Base-by-base conservation (phyloP, 2,797 vertebrate genomes). In the Nasua narica region DNA sequence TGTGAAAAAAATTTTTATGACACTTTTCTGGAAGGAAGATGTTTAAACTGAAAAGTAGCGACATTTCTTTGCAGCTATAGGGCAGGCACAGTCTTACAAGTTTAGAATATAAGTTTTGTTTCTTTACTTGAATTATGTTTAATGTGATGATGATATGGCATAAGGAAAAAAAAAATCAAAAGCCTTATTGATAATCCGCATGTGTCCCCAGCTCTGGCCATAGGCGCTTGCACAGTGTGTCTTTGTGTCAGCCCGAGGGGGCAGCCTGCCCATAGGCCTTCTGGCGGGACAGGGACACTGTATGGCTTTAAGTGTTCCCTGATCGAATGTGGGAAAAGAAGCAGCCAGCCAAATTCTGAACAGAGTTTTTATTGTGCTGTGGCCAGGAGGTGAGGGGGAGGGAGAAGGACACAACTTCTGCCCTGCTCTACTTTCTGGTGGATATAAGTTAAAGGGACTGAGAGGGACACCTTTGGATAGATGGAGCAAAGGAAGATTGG, bases 311-410 rank as follows among this genome's bases (percentile, higher is more conserved):
- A 98, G 95, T 87, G 46, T 70, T 94, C 96, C 72, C 95, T 96
- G 93, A 96, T 89, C 25, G 19, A 97, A 97, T 97, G 96, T 97
- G 97, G 97, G 97, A 96, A 97, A 98, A 91, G 74, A 18, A 93
- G 60, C 78, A 88, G 40, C 14, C n/a, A 95, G 97, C 97, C 98
- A 98, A 98, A 87, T 92, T 97, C 35, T 35, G 74, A 97, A 98
- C 97, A 98, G 96, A 97, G 96, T 95, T 96, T 96, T 74, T 69
- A 97, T 97, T 98, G 97, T 98, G 84, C 76, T 65, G 27, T 78
- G 89, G 97, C 96, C 91, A 96, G 87, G 77, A 91, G 91, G 87
- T 70, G 87, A 83, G 60, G 52, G 83, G 56, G 76, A 92, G 70
- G 85, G 50, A 78, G 67, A 91, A 35, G 69, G 90, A 56, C 37